Evolutionary conservation across 2,888 invertebrate species (phyloP).

Genomic region (Reticulitermes lucifugus): DNA sequence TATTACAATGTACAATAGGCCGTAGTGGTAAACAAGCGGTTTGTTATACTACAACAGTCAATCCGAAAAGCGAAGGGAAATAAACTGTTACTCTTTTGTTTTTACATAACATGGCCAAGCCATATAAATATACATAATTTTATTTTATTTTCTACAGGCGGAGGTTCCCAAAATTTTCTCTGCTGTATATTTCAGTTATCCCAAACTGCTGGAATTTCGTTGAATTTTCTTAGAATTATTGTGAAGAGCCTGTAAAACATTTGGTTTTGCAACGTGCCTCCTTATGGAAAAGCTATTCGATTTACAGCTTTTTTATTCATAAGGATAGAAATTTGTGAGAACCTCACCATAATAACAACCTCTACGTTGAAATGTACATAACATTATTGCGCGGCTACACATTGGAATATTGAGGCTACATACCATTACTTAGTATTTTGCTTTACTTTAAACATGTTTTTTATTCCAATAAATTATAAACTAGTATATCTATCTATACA

Average conservation of each 20-base stretch:
- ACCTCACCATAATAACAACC: conserved; percentile 8
- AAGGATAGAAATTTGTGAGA: not conserved
- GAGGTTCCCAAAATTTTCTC: not conserved
- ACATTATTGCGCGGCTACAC: conserved; percentile 50
- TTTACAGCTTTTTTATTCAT: no score
- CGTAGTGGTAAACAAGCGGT: conserved; percentile 13
- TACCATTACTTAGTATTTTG: conserved; percentile 10
- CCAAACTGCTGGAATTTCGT: no score
- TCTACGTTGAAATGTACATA: conserved; percentile 36
- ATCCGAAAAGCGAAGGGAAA: not conserved
- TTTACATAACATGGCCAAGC: not conserved
- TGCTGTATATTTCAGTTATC: not conserved
- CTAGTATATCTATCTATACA: conserved; percentile 34
- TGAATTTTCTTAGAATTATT: no score
- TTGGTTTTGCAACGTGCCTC: no score
- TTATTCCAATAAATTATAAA: not conserved
- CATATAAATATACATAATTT: not conserved
- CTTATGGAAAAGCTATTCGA: no score
- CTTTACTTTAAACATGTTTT: conserved; percentile 26
- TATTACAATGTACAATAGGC: conserved; percentile 17
- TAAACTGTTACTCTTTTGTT: not conserved
- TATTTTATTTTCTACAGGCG: not conserved
- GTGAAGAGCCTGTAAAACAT: no score
- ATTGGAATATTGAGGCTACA: conserved; percentile 42
- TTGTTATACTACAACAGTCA: not conserved